These are phyloP conservation scores for Clepsis dumicolana DNA, from an alignment of 2,888 invertebrate genomes.

Conservation along the genomic window DNA sequence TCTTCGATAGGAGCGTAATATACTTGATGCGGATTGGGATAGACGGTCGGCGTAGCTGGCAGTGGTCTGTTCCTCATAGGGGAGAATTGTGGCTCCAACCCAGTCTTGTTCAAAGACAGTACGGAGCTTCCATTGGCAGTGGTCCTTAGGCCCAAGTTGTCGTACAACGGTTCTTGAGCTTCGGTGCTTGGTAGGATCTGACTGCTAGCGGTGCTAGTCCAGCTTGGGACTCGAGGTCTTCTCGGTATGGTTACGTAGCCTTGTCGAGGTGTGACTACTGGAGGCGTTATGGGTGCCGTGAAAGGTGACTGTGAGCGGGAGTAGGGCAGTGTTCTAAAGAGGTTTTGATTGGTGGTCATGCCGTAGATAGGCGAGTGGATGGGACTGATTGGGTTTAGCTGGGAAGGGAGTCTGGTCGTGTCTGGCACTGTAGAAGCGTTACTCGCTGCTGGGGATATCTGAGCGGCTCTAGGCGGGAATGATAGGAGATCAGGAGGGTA, in stretches of 20 bases:
- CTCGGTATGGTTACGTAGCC: slow-evolving; percentile 96
- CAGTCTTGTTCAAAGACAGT: slow-evolving; percentile 91
- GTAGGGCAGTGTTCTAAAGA: slow-evolving; percentile 93
- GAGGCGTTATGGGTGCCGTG: slow-evolving; percentile 87
- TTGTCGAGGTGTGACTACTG: slow-evolving; percentile 90
- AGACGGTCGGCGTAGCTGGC: slow-evolving; percentile 86
- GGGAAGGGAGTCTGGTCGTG: slow-evolving; percentile 87
- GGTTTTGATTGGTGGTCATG: slow-evolving; percentile 85
- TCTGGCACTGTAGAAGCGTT: slow-evolving; percentile 93
- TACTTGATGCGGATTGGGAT: slow-evolving; percentile 78
- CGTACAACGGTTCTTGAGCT: slow-evolving; percentile 92
- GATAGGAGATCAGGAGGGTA: slow-evolving; percentile 94
- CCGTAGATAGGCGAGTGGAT: slow-evolving; percentile 89
- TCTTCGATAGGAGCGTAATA: slow-evolving; percentile 85
- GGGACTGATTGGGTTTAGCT: slow-evolving; percentile 88
- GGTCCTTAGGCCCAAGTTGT: slow-evolving; percentile 93
- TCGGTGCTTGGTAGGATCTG: slow-evolving; percentile 82
- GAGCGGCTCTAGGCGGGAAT: slow-evolving; percentile 90
- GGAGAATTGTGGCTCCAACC: slow-evolving; percentile 81
- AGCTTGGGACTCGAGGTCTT: slow-evolving; percentile 93
- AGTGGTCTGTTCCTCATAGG: slow-evolving; percentile 88
- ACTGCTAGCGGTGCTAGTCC: slow-evolving; percentile 89
- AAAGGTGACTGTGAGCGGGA: slow-evolving; percentile 93
- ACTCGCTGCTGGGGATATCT: slow-evolving; percentile 92
- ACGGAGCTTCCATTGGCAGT: slow-evolving; percentile 95